Conservation (phyloP, 2,797 vertebrate genomes). For the Rhabdomys pumilio region DNA sequence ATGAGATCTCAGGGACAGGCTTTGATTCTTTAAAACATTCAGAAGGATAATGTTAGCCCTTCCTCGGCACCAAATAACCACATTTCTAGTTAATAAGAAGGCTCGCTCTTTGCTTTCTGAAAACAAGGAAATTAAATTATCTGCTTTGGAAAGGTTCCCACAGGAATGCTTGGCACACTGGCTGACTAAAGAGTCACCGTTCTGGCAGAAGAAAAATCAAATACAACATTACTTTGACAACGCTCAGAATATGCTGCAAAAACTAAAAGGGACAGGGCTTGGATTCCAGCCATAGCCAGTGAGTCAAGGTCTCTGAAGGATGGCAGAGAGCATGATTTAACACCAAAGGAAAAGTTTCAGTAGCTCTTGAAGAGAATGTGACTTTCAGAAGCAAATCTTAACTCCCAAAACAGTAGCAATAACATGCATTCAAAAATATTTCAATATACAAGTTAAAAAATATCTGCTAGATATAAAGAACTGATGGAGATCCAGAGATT, state of each 20-base stretch:
- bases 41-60: slow-evolving; percentile 57
- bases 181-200: slow-evolving; percentile 63
- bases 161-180: slow-evolving; percentile 72
- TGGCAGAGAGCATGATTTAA: slow-evolving; percentile 59
- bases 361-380: slow-evolving; percentile 62
- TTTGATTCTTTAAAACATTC: slow-evolving; percentile 61
- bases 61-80: slow-evolving; percentile 61
- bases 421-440: slow-evolving; percentile 58
- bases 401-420: background rate
- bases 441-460: slow-evolving; percentile 56
- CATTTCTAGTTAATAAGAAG: slow-evolving; percentile 79
- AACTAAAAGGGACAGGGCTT: slow-evolving; percentile 71
- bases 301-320: slow-evolving; percentile 65
- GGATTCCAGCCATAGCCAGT: slow-evolving; percentile 65
- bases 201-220: slow-evolving; percentile 79
- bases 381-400: slow-evolving; percentile 55
- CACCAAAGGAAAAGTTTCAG: slow-evolving; percentile 64
- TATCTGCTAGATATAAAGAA: slow-evolving; percentile 26
- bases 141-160: slow-evolving; percentile 68
- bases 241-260: slow-evolving; percentile 62
- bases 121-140: slow-evolving; percentile 82
- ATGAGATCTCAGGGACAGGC: slow-evolving; percentile 61
- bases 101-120: slow-evolving; percentile 72
- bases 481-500: slow-evolving; percentile 23
- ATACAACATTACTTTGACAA: slow-evolving; percentile 72